These are phyloP conservation scores for Ctenicera cuprea DNA, from an alignment of 2,888 invertebrate genomes.

Conservation along the genomic window DNA sequence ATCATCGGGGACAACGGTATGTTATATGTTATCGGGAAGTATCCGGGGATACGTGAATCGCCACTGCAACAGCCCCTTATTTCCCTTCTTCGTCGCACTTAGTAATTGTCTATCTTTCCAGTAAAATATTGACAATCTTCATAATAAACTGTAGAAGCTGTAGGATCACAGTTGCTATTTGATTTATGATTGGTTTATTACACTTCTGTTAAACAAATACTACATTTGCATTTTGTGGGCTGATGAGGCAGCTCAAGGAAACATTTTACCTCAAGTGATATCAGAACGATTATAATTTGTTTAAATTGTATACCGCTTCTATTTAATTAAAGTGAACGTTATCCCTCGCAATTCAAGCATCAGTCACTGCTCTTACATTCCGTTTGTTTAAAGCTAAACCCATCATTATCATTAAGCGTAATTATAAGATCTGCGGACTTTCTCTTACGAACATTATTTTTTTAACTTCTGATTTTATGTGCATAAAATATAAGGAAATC, in stretches of 20 bases:
- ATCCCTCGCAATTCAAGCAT: neutral
- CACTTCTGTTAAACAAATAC: neutral
- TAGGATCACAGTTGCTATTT: too few species aligned
- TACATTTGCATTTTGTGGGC: neutral
- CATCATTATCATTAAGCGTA: conserved; percentile 6
- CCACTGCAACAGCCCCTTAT: too few species aligned
- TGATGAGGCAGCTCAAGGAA: neutral
- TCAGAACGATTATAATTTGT: neutral
- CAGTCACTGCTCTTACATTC: neutral
- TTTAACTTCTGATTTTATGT: neutral
- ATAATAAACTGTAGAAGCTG: too few species aligned
- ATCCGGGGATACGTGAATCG: too few species aligned
- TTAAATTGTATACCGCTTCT: neutral
- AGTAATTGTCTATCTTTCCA: too few species aligned
- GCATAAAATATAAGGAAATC: neutral
- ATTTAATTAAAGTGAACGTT: conserved; percentile 9
- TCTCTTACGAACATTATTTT: neutral
- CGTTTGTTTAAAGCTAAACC: neutral
- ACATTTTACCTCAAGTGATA: neutral
- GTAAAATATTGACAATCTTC: too few species aligned
- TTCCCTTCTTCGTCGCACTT: too few species aligned
- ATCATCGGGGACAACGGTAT: too few species aligned
- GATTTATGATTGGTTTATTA: too few species aligned
- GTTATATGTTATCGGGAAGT: too few species aligned
- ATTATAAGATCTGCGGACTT: conserved; percentile 1